Evolutionary conservation across 2,113 vertebrate genomes (phyloP).

Genomic region (Pterocles orientalis): DNA sequence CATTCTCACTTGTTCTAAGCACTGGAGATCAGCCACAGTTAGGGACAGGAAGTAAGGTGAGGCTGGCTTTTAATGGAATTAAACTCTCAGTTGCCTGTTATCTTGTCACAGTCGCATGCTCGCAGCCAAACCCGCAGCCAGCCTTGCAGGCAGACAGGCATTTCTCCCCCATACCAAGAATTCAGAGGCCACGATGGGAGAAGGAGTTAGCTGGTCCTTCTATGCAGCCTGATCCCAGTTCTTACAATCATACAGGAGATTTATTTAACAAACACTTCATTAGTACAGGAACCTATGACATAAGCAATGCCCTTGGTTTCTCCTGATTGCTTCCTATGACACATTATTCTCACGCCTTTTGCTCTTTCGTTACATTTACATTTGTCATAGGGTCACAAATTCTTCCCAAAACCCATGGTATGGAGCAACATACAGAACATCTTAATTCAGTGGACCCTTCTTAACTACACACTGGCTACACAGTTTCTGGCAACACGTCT

Average conservation of each 20-base stretch:
- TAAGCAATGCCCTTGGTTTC: slow-evolving; percentile 31
- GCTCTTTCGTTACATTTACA: background rate
- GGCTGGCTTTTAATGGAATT: slow-evolving; percentile 57
- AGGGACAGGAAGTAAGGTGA: slow-evolving; percentile 9
- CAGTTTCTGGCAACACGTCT: slow-evolving; percentile 6
- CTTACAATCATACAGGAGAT: background rate
- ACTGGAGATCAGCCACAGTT: slow-evolving; percentile 36
- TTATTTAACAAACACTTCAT: background rate
- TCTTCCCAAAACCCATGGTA: background rate
- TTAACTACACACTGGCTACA: background rate
- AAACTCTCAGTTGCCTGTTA: slow-evolving; percentile 41
- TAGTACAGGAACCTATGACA: background rate
- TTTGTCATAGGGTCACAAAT: background rate
- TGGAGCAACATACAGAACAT: background rate
- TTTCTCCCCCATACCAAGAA: background rate
- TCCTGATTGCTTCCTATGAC: background rate
- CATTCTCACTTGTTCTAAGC: slow-evolving; percentile 4
- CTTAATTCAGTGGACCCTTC: background rate
- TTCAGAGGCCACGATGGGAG: background rate
- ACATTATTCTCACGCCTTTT: background rate
- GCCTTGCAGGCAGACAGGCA: background rate
- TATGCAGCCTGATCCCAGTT: background rate
- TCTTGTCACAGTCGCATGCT: slow-evolving; percentile 11
- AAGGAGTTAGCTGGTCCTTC: background rate
- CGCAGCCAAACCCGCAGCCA: slow-evolving; percentile 18